These are phyloP conservation scores for Suricata suricatta DNA, from an alignment of 2,113 vertebrate species.

Conservation along the genomic window DNA sequence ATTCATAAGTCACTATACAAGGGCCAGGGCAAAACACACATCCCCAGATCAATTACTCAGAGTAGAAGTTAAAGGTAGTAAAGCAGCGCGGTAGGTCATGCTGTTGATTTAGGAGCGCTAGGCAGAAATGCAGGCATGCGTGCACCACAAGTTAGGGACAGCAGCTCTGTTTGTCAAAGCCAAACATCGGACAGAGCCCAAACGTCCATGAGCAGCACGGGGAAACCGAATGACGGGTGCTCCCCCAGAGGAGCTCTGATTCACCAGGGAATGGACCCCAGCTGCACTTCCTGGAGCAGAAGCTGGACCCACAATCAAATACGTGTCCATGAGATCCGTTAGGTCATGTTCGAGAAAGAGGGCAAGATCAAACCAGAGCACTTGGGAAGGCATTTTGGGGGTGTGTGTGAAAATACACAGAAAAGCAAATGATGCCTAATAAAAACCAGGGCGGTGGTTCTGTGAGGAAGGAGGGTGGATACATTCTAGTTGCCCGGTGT, in stretches of 20 bases:
- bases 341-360: background rate
- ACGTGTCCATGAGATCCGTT: background rate
- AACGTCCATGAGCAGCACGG: rapidly evolving
- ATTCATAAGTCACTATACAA: background rate
- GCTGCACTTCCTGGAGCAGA: background rate
- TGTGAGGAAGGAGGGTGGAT: background rate
- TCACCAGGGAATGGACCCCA: background rate
- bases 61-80: background rate
- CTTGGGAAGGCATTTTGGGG: background rate
- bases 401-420: background rate
- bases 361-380: background rate
- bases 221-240: background rate
- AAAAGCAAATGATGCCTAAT: background rate
- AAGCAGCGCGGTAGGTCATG: rapidly evolving
- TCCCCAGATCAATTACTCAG: background rate
- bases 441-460: background rate
- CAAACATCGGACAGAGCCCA: background rate
- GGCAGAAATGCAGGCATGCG: background rate
- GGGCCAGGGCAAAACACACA: background rate
- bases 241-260: background rate
- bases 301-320: background rate
- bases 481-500: background rate
- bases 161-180: too few relatives aligned
- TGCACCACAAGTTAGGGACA: rapidly evolving
- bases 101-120: background rate